phyloP scores from a whole-genome alignment of 2,797 vertebrate genomes.

The Onychomys torridus region DNA sequence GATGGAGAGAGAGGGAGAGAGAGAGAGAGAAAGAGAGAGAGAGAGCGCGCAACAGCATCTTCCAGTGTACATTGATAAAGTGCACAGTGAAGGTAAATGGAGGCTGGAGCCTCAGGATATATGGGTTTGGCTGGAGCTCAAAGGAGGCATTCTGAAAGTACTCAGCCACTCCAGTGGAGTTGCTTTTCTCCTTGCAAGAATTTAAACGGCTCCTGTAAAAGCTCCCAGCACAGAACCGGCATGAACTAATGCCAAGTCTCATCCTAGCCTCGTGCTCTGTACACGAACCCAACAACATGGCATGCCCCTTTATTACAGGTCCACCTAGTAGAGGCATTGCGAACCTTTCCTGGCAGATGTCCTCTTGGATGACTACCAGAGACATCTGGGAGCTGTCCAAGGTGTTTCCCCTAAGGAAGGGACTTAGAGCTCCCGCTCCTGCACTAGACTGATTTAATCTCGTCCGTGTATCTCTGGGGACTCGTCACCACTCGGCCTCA shows the following conservation, averaged over 20 bases:
- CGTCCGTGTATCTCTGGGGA: background rate
- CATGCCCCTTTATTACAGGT: background rate
- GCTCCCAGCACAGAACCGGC: background rate
- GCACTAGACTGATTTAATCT: background rate
- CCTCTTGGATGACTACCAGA: background rate
- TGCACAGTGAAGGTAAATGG: no score
- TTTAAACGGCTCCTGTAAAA: background rate
- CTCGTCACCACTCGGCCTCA: background rate
- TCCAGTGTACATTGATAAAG: background rate
- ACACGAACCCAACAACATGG: background rate
- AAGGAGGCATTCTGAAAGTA: background rate
- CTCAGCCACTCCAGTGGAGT: no score
- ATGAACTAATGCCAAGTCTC: rapidly evolving
- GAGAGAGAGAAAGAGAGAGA: background rate
- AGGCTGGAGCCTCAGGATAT: background rate
- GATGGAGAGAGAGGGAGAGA: background rate
- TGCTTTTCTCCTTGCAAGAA: background rate
- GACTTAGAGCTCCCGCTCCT: background rate
- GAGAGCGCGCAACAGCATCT: background rate
- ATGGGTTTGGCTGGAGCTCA: background rate
- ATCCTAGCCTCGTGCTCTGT: background rate
- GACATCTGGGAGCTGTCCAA: background rate
- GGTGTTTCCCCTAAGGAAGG: background rate
- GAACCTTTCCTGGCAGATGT: background rate
- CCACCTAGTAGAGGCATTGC: background rate